A percentile compares a stretch with the other conserved stretches of the same genome.
phyloP scores from a whole-genome alignment of 1,140 invertebrate species.

The Zaprionus capensis region DNA sequence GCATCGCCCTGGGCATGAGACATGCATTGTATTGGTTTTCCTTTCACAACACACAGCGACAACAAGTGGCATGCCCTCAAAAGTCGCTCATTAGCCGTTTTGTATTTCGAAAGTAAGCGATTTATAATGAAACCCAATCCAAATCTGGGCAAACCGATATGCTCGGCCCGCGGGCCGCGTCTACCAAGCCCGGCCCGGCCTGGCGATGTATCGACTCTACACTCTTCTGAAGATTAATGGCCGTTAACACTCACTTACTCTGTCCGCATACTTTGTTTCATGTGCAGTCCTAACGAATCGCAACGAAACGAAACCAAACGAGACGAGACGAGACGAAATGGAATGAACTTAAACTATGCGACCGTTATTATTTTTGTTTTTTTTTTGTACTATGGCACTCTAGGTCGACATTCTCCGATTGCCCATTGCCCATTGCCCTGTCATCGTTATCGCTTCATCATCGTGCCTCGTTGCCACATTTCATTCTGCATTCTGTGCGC shows the following conservation, averaged over 20 bases:
- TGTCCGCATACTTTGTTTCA: conserved; percentile 7
- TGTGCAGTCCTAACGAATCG: neutral
- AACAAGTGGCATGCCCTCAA: conserved; percentile 51
- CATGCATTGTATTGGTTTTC: conserved; percentile 44
- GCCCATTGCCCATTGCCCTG: conserved; percentile 21
- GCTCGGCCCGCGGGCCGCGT: conserved; percentile 6
- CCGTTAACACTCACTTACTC: conserved; percentile 46
- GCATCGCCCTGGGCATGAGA: conserved; percentile 27
- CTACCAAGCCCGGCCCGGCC: conserved; percentile 4
- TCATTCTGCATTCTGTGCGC: conserved; percentile 51
- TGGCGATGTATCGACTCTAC: conserved; percentile 39
- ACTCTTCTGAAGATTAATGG: conserved; percentile 62
- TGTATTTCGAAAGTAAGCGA: conserved; percentile 69
- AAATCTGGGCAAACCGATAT: conserved; percentile 21
- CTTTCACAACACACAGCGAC: conserved; percentile 62
- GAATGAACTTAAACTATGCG: conserved; percentile 58
- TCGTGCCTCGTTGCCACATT: conserved; percentile 7
- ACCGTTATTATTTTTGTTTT: conserved; percentile 15
- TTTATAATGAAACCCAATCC: conserved; percentile 58
- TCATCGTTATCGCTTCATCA: conserved; percentile 38
- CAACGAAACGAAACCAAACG: neutral
- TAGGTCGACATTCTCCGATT: conserved; percentile 22
- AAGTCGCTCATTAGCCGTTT: conserved; percentile 68
- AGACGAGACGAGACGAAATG: conserved; percentile 31
- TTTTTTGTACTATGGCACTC: conserved; percentile 3